Evolutionary conservation across 30 jellyfish, hydroid and myxozoan genomes (phyloP), one percentile per base, ranked within the genome.

Genomic region (Catostylus mosaicus): DNA sequence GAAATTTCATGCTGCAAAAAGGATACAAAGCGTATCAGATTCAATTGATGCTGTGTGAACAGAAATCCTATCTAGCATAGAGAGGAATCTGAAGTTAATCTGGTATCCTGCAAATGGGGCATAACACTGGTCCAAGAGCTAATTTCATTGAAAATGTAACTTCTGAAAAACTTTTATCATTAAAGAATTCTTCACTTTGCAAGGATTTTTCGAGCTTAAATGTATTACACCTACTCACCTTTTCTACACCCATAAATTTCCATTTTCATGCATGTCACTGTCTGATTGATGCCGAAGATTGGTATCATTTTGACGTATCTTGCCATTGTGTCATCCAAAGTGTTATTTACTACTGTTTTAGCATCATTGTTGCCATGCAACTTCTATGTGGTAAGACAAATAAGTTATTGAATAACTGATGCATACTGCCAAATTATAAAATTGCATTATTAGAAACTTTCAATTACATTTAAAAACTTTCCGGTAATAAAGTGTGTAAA

Each of bases 201-300:
- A 40, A 5, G 54, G 14, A 40, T 40, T 5, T 40, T 14, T 40
- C 7, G 54, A 40, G 7, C 7, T 14, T 5, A 40, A 7, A 5
- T 40, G 54, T 40, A 40, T 40, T 40, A 18, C 0, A 50, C 5
- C 2, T 50, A 50, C 63, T 50, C 63, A 70, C 92, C 84, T 43
- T 77, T 46, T 18, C 30, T 24, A 51, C 92, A 82, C 30, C 92
- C 92, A 45, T 82, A 82, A 14, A 82, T 26, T 22, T 57, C 92
- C 73, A 69, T 19, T 38, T 74, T 71, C 59, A 82, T 30, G 29
- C 92, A 82, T 7, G 65, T 51, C 8, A 70, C 75, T 1, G 32
- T 56, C 80, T 82, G 72, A 26, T 51, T 64, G 24, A 34, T 86
- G n/a, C 65, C 69, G 51, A 68, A 82, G 35, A 60, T 3, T 36